These are phyloP conservation scores for fruit fly (Drosophila melanogaster) DNA, from an alignment of 1,140 invertebrate genomes.

Conservation along the genomic window Release_6_plus_ISO1_MT NT_037436.4:11279001-11279500, in stretches of 20 bases:
- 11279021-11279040: neutral
- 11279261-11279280: neutral
- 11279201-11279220: neutral
- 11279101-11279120: conserved; percentile 32
- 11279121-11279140: conserved; percentile 32
- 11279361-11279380: conserved; percentile 80
- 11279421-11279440: conserved; percentile 38
- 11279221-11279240: neutral
- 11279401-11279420: conserved; percentile 59
- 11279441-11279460: neutral
- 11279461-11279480: neutral
- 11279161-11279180: conserved; percentile 73
- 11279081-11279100: conserved; percentile 14
- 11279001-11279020: too few relatives aligned
- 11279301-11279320: neutral
- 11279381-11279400: conserved; percentile 76
- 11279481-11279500: conserved; percentile 14
- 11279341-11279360: conserved; percentile 54
- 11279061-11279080: neutral
- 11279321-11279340: conserved; percentile 19
- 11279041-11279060: neutral
- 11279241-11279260: conserved; percentile 13
- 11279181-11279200: conserved; percentile 63
- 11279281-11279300: neutral
- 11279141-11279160: conserved; percentile 39